phyloP scores from a whole-genome alignment of 2,888 invertebrate genomes.

The Ophion obscuratus region DNA sequence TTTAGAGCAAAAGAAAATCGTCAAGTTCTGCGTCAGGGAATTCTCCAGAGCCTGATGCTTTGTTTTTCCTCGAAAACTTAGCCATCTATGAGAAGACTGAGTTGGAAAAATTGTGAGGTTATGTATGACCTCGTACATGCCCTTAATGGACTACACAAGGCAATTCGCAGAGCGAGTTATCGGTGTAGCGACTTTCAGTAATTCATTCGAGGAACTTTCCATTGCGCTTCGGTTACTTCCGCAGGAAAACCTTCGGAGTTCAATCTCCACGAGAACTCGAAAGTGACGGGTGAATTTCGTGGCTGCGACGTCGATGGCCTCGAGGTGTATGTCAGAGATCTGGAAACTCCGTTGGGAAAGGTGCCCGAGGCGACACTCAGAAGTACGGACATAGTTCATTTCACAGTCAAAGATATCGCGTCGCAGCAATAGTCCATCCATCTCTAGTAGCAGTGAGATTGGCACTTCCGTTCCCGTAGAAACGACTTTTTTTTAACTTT shows the following conservation, averaged over 20 bases:
- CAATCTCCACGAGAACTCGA: slow-evolving; percentile 82
- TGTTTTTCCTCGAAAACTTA: too few relatives aligned
- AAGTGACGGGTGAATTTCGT: slow-evolving; percentile 82
- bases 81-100: background rate
- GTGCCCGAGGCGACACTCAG: slow-evolving; percentile 83
- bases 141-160: background rate
- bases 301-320: slow-evolving; percentile 82
- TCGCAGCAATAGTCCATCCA: slow-evolving; percentile 17
- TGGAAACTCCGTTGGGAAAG: slow-evolving; percentile 82
- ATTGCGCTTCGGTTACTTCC: background rate
- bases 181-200: background rate
- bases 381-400: slow-evolving; percentile 81
- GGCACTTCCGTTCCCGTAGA: background rate
- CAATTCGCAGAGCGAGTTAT: background rate
- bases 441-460: slow-evolving; percentile 11
- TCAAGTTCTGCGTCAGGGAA: too few relatives aligned
- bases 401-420: slow-evolving; percentile 77
- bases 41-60: too few relatives aligned
- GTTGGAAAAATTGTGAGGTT: background rate
- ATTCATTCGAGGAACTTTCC: background rate
- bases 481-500: background rate
- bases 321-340: slow-evolving; percentile 82
- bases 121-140: too few relatives aligned
- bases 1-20: too few relatives aligned
- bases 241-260: slow-evolving; percentile 82